Base-by-base conservation (phyloP, 2,888 invertebrate species). In the Congeria kusceri region DNA sequence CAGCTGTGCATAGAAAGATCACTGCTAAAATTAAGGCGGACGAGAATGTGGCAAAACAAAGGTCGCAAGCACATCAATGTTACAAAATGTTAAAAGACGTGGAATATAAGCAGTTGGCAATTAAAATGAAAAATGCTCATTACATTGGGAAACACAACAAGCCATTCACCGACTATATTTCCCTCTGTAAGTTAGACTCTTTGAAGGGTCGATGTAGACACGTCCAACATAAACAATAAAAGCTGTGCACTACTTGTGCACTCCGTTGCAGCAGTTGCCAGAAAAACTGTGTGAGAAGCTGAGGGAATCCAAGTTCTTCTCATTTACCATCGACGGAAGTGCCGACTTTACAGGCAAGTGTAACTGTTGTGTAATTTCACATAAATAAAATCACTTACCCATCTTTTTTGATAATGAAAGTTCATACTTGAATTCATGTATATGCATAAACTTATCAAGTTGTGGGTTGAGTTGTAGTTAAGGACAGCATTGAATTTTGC, bases 321-420 rank as follows among this genome's bases (percentile, higher is more conserved):
- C 59, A 18, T 61, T 69, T 20, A 69, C 69, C 15, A 25, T 47
- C 46, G 59, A 69, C 58, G 69, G 69, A 46, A 69, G 69, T 25
- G 18, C 47, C n/a, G 69, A 69, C 61, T 69, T 61, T 49, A 69
- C 61, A n/a, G n/a, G n/a, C n/a, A n/a, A n/a, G n/a, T n/a, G n/a
- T n/a, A n/a, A n/a, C n/a, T n/a, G n/a, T n/a, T n/a, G n/a, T n/a
- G n/a, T n/a, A n/a, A n/a, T n/a, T n/a, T n/a, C n/a, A n/a, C n/a
- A n/a, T n/a, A n/a, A n/a, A n/a, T n/a, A n/a, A n/a, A n/a, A n/a
- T n/a, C n/a, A n/a, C n/a, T n/a, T n/a, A n/a, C n/a, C n/a, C n/a
- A n/a, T n/a, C n/a, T n/a, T n/a, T n/a, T n/a, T n/a, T n/a, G n/a
- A n/a, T n/a, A n/a, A n/a, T n/a, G n/a, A n/a, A n/a, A n/a, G n/a